Evolutionary conservation across 2,888 invertebrate species (phyloP).

Genomic region (Tigriopus californicus): DNA sequence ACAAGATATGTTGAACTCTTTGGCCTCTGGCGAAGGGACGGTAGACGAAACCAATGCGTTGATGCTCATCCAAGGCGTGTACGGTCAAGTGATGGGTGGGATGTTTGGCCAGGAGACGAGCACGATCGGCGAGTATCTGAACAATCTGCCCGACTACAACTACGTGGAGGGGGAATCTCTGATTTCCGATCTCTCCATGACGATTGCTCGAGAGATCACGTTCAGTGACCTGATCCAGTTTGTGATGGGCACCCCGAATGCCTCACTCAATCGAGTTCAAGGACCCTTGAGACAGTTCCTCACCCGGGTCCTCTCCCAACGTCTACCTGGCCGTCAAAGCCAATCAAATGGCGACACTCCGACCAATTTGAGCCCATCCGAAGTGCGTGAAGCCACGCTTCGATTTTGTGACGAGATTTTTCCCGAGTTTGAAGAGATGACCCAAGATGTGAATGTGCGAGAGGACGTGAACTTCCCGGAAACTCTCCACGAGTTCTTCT

Average conservation of each 20-base stretch:
- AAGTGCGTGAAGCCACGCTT: background rate
- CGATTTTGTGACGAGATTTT: background rate
- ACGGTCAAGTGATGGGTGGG: background rate
- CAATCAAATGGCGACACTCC: background rate
- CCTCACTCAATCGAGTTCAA: background rate
- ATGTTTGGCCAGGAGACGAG: background rate
- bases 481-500: background rate
- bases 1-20: background rate
- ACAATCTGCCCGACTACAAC: slow-evolving; percentile 27
- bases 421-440: slow-evolving; percentile 3
- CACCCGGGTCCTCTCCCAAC: no score
- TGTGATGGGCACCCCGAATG: background rate
- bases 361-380: background rate
- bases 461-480: slow-evolving; percentile 8
- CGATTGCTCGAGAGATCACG: slow-evolving; percentile 17
- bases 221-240: slow-evolving; percentile 6
- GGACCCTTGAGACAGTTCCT: slow-evolving; percentile 1
- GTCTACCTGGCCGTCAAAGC: background rate
- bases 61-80: background rate
- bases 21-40: background rate
- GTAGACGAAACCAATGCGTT: background rate
- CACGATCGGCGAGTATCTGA: slow-evolving; percentile 30
- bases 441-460: background rate
- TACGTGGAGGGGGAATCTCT: slow-evolving; percentile 30
- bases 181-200: slow-evolving; percentile 30